Base-by-base conservation (phyloP, 2,113 vertebrate species). In the Aegotheles bennettii region DNA sequence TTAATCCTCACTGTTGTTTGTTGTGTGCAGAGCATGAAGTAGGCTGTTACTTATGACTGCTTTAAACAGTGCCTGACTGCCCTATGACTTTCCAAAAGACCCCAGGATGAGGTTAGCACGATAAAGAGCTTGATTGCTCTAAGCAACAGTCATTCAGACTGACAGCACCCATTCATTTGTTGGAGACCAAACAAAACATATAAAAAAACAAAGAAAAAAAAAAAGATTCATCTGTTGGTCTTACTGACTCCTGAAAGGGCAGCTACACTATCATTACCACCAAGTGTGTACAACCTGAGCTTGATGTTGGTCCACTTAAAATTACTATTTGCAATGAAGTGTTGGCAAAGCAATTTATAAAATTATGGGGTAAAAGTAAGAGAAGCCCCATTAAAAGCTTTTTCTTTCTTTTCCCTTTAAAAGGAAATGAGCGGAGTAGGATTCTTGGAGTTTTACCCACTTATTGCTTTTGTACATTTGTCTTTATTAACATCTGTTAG, bases 261-360 rank as follows among this genome's bases (percentile, higher is more conserved):
- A 93, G 93, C 90, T 96, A 93, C 93, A 96, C 97, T 98, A 73
- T 98, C 94, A 98, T 98, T 98, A 98, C 95, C 76, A 96, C 63
- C 80, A 96, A 96, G 97, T 83, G 93, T 95, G 96, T 97, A 98
- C 97, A 97, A 97, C 91, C 95, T 85, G 94, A 96, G 90, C 79
- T 97, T 59, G 79, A 45, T 95, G 92, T 96, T 96, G 95, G 90
- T 95, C 96, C 97, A 95, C 95, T 97, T 95, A 96, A 98, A 98
- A 98, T 98, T 97, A 97, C 94, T 98, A 96, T 98, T 98, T 98
- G 96, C 95, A 97, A 95, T 96, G 96, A 97, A 97, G 96, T 77
- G 96, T 96, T 97, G 93, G 95, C 95, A 97, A 97, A 98, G 78
- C 97, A 97, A 97, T 98, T 98, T 98, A 97, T 97, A 97, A 98